A percentile compares a stretch with the other conserved stretches of the same genome.
These are phyloP conservation scores for Phymorhynchus buccinoides DNA, from an alignment of 1,140 invertebrate species.

Conservation along the genomic window DNA sequence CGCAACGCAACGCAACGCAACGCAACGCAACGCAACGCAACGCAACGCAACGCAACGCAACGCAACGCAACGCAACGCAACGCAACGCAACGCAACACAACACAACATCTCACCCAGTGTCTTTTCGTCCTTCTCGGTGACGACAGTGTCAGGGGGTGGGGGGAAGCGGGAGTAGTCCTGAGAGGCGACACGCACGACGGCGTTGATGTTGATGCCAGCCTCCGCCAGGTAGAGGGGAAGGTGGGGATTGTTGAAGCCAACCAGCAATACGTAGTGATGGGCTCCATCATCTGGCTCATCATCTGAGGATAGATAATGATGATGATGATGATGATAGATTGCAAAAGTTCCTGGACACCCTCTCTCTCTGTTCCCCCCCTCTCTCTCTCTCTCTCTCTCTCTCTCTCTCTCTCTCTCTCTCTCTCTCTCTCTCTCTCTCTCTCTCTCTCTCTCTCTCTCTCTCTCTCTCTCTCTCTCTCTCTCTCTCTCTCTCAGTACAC, in stretches of 20 bases:
- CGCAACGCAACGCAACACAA: conserved; percentile 7
- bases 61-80: conserved; percentile 23
- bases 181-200: conserved; percentile 54
- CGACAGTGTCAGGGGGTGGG: conserved; percentile 43
- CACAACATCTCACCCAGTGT: conserved; percentile 54
- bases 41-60: conserved; percentile 22
- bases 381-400: no score
- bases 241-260: conserved; percentile 69
- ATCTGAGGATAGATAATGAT: no score
- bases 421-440: no score
- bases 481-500: no score
- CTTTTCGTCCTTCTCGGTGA: conserved; percentile 65
- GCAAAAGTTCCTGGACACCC: no score
- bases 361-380: no score
- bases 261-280: conserved; percentile 69
- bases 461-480: no score
- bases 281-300: conserved; percentile 74
- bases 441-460: no score
- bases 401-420: no score
- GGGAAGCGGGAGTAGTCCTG: conserved; percentile 63
- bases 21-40: conserved; percentile 6
- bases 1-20: background rate
- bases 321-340: no score
- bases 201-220: conserved; percentile 65
- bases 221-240: conserved; percentile 65